Evolutionary conservation across 2,113 vertebrate species (phyloP).

Genomic region (Polyodon spathula): DNA sequence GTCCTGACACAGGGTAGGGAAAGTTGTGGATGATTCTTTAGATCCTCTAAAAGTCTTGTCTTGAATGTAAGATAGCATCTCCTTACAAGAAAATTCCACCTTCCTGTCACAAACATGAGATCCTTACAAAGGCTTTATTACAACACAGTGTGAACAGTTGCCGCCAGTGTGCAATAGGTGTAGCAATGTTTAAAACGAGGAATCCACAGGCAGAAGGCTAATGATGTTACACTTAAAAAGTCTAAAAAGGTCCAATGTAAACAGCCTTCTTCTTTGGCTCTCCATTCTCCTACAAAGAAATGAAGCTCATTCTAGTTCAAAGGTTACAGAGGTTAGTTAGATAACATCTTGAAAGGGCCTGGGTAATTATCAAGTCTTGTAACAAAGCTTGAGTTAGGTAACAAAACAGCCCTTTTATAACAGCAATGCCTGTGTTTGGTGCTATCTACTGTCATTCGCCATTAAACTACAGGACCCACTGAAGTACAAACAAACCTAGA

Average conservation of each 20-base stretch:
- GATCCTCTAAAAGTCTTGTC: no score
- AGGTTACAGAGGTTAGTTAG: slow-evolving; percentile 1
- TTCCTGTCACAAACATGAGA: not conserved
- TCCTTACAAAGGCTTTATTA: not conserved
- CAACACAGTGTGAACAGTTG: not conserved
- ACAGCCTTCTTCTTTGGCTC: not conserved
- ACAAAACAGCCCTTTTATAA: not conserved
- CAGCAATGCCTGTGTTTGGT: not conserved
- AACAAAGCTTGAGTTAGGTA: slow-evolving; percentile 3
- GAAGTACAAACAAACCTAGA: no score
- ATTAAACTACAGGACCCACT: no score
- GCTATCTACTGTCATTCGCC: no score
- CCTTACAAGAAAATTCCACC: not conserved
- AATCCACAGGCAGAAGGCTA: not conserved
- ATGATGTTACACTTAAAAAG: not conserved
- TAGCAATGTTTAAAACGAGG: not conserved
- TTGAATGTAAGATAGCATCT: no score
- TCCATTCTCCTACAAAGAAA: not conserved
- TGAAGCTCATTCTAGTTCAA: not conserved
- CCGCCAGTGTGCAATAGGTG: not conserved
- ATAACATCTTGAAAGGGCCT: slow-evolving; percentile 3
- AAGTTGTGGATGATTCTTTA: no score
- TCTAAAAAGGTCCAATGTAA: not conserved
- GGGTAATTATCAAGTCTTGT: not conserved
- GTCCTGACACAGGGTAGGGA: no score